Evolutionary conservation across 2,888 invertebrate genomes (phyloP).

Genomic region (Hesperia comma): DNA sequence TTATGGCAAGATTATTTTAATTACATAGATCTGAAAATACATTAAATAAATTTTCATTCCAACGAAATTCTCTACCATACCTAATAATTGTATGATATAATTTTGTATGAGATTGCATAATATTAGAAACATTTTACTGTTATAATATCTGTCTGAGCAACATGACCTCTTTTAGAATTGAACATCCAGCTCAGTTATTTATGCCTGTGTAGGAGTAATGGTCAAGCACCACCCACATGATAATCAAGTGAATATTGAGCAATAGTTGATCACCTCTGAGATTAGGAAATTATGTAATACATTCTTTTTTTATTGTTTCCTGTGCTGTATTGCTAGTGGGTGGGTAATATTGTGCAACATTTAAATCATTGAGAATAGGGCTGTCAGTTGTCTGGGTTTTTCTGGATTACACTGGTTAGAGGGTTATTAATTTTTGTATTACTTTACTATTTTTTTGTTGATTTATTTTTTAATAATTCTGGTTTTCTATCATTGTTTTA

Average conservation of each 20-base stretch:
- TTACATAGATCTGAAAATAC: too few species aligned
- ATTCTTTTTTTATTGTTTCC: constrained; percentile 19
- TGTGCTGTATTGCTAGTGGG: constrained; percentile 16
- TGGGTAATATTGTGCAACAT: constrained; percentile 13
- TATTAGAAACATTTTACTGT: background rate
- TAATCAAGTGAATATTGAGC: constrained; percentile 25
- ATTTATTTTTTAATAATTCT: too few species aligned
- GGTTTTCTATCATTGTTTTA: too few species aligned
- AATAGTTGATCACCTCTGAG: constrained; percentile 28
- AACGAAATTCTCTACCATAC: too few species aligned
- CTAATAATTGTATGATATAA: too few species aligned
- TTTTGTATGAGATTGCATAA: constrained; percentile 7
- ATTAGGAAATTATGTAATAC: constrained; percentile 26
- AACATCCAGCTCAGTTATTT: constrained; percentile 21
- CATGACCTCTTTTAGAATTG: constrained; percentile 13
- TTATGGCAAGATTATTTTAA: too few species aligned
- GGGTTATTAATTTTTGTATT: too few species aligned
- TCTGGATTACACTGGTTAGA: too few species aligned
- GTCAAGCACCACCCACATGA: constrained; percentile 29
- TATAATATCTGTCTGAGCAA: background rate
- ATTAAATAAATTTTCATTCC: too few species aligned
- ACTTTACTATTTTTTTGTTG: too few species aligned
- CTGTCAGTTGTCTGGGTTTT: too few species aligned
- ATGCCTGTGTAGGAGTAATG: constrained; percentile 33
- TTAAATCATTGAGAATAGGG: background rate